A percentile compares a stretch with the other conserved stretches of the same genome.
Evolutionary conservation across 2,888 invertebrate genomes (phyloP).

Genomic region (Patella caerulea): DNA sequence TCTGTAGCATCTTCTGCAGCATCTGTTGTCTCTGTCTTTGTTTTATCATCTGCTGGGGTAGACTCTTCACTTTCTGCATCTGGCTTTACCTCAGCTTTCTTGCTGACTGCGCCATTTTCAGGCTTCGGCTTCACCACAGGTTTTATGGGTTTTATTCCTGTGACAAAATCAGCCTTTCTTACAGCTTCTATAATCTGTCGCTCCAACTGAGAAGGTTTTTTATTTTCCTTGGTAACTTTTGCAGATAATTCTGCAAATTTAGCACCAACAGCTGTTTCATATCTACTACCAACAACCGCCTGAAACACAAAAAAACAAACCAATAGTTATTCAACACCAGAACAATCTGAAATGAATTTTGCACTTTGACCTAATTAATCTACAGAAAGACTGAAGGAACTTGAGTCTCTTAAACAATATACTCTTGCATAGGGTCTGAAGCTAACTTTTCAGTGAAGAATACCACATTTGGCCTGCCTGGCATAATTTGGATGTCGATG

Average conservation of each 20-base stretch:
- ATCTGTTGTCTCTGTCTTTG: background rate
- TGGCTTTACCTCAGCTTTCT: no score
- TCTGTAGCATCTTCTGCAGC: background rate
- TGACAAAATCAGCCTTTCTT: slow-evolving; percentile 7
- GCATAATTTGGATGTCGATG: no score
- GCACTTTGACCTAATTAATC: no score
- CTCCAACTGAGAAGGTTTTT: background rate
- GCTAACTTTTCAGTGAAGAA: no score
- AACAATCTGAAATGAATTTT: no score
- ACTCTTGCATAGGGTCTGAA: no score
- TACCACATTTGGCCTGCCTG: no score
- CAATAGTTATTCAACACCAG: no score
- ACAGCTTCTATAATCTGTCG: background rate
- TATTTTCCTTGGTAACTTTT: background rate
- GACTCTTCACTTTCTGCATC: background rate
- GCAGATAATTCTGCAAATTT: background rate
- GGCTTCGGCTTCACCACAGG: background rate
- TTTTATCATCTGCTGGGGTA: background rate
- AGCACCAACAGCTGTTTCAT: background rate
- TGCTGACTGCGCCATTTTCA: background rate
- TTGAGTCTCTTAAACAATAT: no score
- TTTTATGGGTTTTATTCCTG: background rate
- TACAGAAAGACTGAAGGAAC: no score
- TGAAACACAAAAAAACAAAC: background rate
- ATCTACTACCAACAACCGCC: background rate